Conservation (phyloP, 2,113 vertebrate genomes). For the Gila orcuttii region DNA sequence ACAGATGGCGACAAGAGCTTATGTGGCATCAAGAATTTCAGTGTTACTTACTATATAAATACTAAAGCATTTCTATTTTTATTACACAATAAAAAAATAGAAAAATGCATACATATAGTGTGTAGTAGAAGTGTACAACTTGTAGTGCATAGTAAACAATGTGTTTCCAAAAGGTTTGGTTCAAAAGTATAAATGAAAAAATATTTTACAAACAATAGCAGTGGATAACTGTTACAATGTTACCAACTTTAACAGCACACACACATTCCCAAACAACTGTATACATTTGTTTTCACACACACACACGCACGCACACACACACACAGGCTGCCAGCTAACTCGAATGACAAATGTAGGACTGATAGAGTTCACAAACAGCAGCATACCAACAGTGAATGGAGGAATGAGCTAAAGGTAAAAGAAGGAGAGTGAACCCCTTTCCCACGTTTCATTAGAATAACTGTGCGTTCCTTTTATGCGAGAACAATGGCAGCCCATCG, state of each 20-base stretch:
- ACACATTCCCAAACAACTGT: not conserved
- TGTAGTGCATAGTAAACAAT: too few relatives aligned
- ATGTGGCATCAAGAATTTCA: not conserved
- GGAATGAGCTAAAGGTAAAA: not conserved
- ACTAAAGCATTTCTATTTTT: not conserved
- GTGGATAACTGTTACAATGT: not conserved
- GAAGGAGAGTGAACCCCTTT: constrained; percentile 53
- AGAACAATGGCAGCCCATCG: constrained; percentile 66
- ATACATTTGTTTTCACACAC: not conserved
- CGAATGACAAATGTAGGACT: not conserved
- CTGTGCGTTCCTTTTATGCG: constrained; percentile 65
- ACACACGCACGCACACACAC: too few relatives aligned
- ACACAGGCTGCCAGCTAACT: not conserved
- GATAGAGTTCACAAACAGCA: not conserved
- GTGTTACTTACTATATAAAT: not conserved
- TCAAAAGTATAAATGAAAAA: too few relatives aligned
- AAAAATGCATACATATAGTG: too few relatives aligned
- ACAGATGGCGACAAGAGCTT: not conserved
- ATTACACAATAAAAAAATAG: not conserved
- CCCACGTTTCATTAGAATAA: constrained; percentile 73
- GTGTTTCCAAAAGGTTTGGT: too few relatives aligned
- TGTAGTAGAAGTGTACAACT: too few relatives aligned
- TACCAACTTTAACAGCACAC: not conserved
- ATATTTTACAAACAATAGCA: not conserved
- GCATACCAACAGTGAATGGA: constrained; percentile 33